phyloP scores from a whole-genome alignment of 2,797 vertebrate genomes.

The Gallinago nigripennis region DNA sequence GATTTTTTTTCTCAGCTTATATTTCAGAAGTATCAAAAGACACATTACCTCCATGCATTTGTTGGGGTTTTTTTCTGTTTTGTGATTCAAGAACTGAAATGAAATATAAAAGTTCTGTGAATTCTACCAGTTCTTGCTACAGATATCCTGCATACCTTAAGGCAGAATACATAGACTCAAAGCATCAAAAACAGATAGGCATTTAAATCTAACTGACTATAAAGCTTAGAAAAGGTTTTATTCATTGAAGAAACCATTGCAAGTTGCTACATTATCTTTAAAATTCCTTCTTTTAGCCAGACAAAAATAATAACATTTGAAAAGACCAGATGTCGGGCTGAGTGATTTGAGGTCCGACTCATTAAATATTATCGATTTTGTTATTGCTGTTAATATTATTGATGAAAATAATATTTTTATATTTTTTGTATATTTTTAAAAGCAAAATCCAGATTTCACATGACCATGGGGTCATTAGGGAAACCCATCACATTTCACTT shows the following conservation, averaged over 20 bases:
- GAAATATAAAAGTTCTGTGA: background rate
- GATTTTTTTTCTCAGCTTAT: background rate
- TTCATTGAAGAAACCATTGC: background rate
- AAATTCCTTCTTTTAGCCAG: background rate
- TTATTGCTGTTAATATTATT: background rate
- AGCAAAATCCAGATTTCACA: background rate
- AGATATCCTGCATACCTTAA: background rate
- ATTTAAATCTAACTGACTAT: background rate
- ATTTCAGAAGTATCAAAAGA: background rate
- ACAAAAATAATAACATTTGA: background rate
- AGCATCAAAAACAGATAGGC: background rate
- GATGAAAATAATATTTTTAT: background rate
- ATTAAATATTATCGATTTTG: background rate
- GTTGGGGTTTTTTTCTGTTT: background rate
- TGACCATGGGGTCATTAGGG: background rate
- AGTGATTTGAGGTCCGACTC: background rate
- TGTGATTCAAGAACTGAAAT: background rate
- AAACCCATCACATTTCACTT: background rate
- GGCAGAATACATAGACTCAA: background rate
- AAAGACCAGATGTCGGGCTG: fast-evolving
- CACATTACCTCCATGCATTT: background rate
- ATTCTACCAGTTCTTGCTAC: background rate
- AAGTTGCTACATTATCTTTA: background rate
- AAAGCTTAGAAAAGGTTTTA: background rate
- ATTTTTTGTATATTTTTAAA: background rate